phyloP scores from a whole-genome alignment of 2,113 vertebrate genomes.

The Clupea harengus region DNA sequence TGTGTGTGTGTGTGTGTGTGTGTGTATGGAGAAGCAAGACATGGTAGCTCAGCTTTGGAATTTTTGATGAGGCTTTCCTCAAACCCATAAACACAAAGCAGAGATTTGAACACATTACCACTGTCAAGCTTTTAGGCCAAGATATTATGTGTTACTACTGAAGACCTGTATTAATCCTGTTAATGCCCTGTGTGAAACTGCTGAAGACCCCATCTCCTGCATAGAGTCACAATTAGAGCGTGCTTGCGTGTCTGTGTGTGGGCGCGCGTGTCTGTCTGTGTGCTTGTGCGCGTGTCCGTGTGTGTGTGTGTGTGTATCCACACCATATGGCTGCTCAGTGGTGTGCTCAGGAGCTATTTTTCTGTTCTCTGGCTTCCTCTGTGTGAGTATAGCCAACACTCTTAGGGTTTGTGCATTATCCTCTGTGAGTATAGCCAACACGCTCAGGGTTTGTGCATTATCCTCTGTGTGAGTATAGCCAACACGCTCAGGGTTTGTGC shows the following conservation, averaged over 20 bases:
- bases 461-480: no score
- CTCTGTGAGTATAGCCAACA: no score
- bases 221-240: neutral
- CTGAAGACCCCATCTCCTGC: neutral
- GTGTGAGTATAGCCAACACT: neutral
- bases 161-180: neutral
- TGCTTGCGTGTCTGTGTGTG: neutral
- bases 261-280: neutral
- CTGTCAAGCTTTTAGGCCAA: neutral
- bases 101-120: neutral
- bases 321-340: slow-evolving; percentile 15
- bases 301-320: neutral
- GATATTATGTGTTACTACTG: neutral
- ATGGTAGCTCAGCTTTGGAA: neutral
- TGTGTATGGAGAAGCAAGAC: neutral
- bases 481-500: no score
- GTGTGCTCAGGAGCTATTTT: neutral
- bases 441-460: no score
- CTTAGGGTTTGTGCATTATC: neutral
- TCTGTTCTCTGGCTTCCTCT: neutral
- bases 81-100: neutral
- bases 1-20: neutral
- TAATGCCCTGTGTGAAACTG: neutral
- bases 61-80: neutral
- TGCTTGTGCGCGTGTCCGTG: neutral